A percentile compares a stretch with the other conserved stretches of the same genome.
These are phyloP conservation scores for Danaus plexippus DNA, from an alignment of 1,140 invertebrate genomes.

Conservation along the genomic window DNA sequence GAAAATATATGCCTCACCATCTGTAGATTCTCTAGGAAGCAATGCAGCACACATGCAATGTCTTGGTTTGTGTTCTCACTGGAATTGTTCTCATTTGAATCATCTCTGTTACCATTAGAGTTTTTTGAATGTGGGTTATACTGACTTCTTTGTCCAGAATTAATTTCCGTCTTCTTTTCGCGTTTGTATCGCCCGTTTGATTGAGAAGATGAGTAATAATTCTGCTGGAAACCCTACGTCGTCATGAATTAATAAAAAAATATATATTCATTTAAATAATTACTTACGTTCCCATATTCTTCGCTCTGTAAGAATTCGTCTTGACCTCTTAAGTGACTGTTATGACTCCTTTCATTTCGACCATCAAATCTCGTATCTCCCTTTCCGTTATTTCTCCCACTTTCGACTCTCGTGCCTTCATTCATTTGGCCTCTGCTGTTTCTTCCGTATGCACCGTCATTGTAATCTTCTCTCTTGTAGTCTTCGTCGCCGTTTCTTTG, in stretches of 20 bases:
- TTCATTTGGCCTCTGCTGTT: slow-evolving; percentile 15
- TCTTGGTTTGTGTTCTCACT: slow-evolving; percentile 39
- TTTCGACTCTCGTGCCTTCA: not conserved
- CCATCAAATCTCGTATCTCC: slow-evolving; percentile 28
- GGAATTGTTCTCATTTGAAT: slow-evolving; percentile 31
- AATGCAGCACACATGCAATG: slow-evolving; percentile 68
- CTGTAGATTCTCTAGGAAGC: slow-evolving; percentile 71
- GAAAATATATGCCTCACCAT: slow-evolving; percentile 49
- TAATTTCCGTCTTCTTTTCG: slow-evolving; percentile 36
- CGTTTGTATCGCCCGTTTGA: slow-evolving; percentile 39
- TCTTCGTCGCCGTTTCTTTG: slow-evolving; percentile 5
- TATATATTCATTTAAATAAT: not conserved
- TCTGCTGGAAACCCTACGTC: not conserved
- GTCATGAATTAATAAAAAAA: slow-evolving; percentile 3
- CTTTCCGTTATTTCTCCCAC: slow-evolving; percentile 11
- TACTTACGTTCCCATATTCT: slow-evolving; percentile 40
- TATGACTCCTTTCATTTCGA: slow-evolving; percentile 19
- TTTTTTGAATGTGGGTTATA: slow-evolving; percentile 50
- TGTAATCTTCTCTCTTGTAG: slow-evolving; percentile 10
- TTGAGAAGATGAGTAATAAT: slow-evolving; percentile 20
- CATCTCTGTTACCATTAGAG: slow-evolving; percentile 22
- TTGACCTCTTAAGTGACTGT: slow-evolving; percentile 29
- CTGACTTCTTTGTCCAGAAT: slow-evolving; percentile 55
- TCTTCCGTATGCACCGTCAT: slow-evolving; percentile 6
- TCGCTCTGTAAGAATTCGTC: slow-evolving; percentile 41